Conservation (phyloP, 2,888 invertebrate species). For the Hipparchia sbordonii region DNA sequence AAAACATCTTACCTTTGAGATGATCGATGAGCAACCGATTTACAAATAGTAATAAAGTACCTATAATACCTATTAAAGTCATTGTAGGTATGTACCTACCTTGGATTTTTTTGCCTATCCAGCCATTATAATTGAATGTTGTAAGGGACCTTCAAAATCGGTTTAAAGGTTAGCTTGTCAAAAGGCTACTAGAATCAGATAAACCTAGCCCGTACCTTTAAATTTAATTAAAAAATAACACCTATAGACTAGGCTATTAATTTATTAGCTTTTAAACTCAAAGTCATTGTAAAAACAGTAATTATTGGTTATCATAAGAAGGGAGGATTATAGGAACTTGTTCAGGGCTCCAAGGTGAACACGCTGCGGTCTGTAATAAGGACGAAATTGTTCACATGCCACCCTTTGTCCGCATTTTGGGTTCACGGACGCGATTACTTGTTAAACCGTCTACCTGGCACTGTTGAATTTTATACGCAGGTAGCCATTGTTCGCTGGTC, state of each 20-base stretch:
- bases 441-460: conserved; percentile 36
- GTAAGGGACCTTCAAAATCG: no score
- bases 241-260: no score
- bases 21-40: conserved; percentile 10
- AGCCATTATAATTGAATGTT: no score
- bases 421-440: conserved; percentile 61
- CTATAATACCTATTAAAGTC: no score
- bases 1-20: conserved; percentile 4
- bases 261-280: background rate
- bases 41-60: background rate
- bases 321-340: conserved; percentile 68
- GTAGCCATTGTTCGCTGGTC: conserved; percentile 35
- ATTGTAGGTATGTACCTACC: no score
- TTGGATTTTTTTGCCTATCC: no score
- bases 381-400: conserved; percentile 74
- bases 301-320: conserved; percentile 33
- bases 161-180: no score
- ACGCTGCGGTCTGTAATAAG: conserved; percentile 66
- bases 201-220: no score
- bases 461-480: conserved; percentile 38
- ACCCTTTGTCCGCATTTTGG: conserved; percentile 71
- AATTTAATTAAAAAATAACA: no score
- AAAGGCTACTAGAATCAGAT: no score
- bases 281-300: background rate
- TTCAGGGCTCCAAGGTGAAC: conserved; percentile 73